Evolutionary conservation across 2,797 vertebrate genomes (phyloP), one percentile per base, ranked within the genome.

Genomic region (Chaenodraco wilsoni): DNA sequence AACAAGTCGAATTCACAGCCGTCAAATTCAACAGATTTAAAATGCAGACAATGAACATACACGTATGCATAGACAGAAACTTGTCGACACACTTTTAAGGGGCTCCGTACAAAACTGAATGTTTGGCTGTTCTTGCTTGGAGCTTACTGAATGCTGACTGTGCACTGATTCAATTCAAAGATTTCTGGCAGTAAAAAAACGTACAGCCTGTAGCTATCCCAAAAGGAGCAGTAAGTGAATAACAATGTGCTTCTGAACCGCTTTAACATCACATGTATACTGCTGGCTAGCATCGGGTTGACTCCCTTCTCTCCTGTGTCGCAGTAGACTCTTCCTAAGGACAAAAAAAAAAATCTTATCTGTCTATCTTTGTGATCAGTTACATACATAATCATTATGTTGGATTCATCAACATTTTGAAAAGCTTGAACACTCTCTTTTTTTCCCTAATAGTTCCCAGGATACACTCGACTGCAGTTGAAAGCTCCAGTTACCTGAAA

Each of bases 401-500:
- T 83, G 86, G 91, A 93, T 94, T 90, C 89, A 92, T 94, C 92
- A 93, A 92, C 90, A 93, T 93, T 94, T 91, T 91, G 90, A 91
- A 91, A 92, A 92, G 90, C 89, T 90, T 88, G 88, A 94, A 90
- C 87, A 76, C 81, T 84, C 84, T 87, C 84, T 86, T 89, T 88
- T 78, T 81, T 48, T 50, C 76, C 84, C 84, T 92, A 94, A 94
- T 94, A 93, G 92, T 92, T 95, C 94, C 93, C 92, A 91, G 87
- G 93, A 90, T 92, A 93, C 88, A 92, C 87, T 93, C 89, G 91
- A 90, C 89, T 91, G 89, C 87, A 89, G 89, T 90, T 95, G 91
- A 93, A 94, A 93, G 93, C 89, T 94, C 89, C 93, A 86, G 92
- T 92, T 95, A 95, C 93, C 95, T 95, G 94, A 95, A 95, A 95